Base-by-base conservation (phyloP, 2,888 invertebrate species). In the Amorpha juglandis region DNA sequence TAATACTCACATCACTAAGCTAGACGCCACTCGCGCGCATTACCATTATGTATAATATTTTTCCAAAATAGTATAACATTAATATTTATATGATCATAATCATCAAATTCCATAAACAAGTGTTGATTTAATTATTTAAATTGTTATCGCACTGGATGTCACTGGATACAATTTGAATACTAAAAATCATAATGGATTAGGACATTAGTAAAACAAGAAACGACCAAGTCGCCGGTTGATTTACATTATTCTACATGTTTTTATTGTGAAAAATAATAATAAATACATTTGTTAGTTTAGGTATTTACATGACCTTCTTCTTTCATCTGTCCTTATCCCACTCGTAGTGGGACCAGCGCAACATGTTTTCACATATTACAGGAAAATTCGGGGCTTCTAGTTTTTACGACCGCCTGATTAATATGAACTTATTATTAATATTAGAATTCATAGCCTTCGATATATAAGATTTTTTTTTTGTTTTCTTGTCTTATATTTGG, bases 111-210 rank as follows among this genome's bases (percentile, higher is more conserved):
- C 19, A 11, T 19, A 58, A 58, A 9, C n/a, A 35, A 55, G 38
- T 55, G 35, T 55, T 35, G 14, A 55, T 35, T 35, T 55, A 38
- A 42, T 38, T 58, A 58, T 58, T 42, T 16, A 58, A 58, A 58
- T 58, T 19, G 35, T 35, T 55, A 19, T 58, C 19, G n/a, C 38
- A 19, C 27, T 52, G 52, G 52, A 52, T 27, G 58, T 58, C 55
- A 35, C 16, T 55, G 35, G 11, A 55, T 38, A 38, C 55, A 19
- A 19, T 42, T 42, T 58, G 12, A 58, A 42, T 58, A 19, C 19
- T 19, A 58, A 58, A 38, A 19, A 19, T 16, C 11, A 38, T 19
- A 42, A 58, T 58, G 6, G 19, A 19, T 58, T 42, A 42, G 11
- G 58, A 58, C 19, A 58, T 42, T 19, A 19, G 16, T 19, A 11